Evolutionary conservation across 2,797 vertebrate species (phyloP).

Genomic region (Chiropotes sagulatus): DNA sequence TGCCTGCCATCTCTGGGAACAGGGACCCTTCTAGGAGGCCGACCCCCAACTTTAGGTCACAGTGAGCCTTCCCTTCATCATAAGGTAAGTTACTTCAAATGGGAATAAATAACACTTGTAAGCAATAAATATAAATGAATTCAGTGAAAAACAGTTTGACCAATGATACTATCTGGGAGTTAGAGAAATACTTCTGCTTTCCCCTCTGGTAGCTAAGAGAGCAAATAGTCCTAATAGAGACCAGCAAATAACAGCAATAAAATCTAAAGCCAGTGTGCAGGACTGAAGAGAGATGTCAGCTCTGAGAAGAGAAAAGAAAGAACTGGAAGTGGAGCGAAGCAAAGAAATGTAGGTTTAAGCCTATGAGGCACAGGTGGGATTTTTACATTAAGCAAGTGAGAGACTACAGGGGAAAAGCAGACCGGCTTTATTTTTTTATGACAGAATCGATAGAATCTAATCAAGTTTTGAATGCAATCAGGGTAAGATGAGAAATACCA

Average conservation of each 20-base stretch:
- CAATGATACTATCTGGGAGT: conserved; percentile 74
- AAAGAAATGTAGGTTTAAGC: conserved; percentile 44
- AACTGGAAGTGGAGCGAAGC: neutral
- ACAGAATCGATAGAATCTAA: conserved; percentile 76
- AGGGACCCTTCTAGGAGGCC: neutral
- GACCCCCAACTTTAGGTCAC: neutral
- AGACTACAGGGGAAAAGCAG: conserved; percentile 59
- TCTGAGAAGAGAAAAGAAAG: conserved; percentile 47
- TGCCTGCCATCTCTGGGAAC: neutral
- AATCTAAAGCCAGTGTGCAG: conserved; percentile 56
- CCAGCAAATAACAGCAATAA: conserved; percentile 70
- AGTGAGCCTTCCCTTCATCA: neutral
- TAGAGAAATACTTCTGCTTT: conserved; percentile 78
- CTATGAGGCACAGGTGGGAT: conserved; percentile 62
- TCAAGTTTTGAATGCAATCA: conserved; percentile 71
- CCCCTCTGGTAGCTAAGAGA: conserved; percentile 70
- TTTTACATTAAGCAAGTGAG: conserved; percentile 67
- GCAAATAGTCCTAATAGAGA: conserved; percentile 74
- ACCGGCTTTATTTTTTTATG: conserved; percentile 29
- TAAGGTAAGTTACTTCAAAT: conserved; percentile 65
- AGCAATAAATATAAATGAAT: conserved; percentile 73
- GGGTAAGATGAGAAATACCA: conserved; percentile 63
- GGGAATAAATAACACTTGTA: conserved; percentile 71
- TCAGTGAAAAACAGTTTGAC: conserved; percentile 73
- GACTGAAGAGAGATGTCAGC: conserved; percentile 52